phyloP scores from a whole-genome alignment of 2,888 invertebrate genomes.

The Neocrepidodera transversa region DNA sequence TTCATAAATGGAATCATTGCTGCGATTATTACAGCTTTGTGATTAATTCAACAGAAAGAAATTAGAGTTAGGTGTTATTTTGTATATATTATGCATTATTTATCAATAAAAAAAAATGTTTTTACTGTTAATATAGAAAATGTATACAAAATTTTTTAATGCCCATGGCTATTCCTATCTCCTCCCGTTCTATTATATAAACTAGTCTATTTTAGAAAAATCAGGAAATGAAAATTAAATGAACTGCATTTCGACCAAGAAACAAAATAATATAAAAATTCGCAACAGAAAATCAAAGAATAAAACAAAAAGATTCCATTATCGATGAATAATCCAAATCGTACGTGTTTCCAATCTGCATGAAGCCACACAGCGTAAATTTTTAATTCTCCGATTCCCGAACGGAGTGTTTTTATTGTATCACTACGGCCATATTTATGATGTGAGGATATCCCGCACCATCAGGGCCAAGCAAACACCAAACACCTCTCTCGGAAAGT shows the following conservation, averaged over 20 bases:
- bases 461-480: slow-evolving; percentile 40
- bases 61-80: no score
- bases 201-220: no score
- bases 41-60: background rate
- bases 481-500: slow-evolving; percentile 50
- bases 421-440: slow-evolving; percentile 48
- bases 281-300: slow-evolving; percentile 1
- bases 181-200: no score
- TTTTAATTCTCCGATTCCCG: slow-evolving; percentile 53
- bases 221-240: no score
- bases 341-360: slow-evolving; percentile 38
- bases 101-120: no score
- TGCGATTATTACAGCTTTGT: background rate
- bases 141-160: no score
- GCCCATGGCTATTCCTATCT: no score
- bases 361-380: slow-evolving; percentile 45
- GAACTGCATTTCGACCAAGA: no score
- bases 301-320: slow-evolving; percentile 32
- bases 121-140: no score
- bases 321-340: slow-evolving; percentile 37
- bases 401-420: slow-evolving; percentile 51
- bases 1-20: background rate
- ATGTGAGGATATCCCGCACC: slow-evolving; percentile 46
- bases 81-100: no score
- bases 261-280: no score